Base-by-base conservation (phyloP, 2,888 invertebrate genomes). In the Himalopsyche anomala region DNA sequence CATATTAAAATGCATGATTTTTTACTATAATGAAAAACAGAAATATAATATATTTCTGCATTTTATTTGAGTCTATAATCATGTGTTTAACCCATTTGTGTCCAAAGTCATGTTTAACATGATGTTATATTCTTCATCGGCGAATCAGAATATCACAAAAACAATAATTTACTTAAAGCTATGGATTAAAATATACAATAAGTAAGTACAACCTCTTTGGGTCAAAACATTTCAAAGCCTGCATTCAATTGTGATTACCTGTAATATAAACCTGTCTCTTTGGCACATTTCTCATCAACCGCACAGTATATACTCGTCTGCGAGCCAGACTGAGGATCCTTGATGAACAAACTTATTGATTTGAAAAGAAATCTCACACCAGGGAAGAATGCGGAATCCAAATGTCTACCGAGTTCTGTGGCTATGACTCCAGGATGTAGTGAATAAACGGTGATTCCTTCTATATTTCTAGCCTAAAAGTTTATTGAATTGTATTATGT, bases 251-350 rank as follows among this genome's bases (percentile, higher is more conserved):
- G 45, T 9, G 9, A 45, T 11, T 90, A 94, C 94, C 92, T 93
- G 90, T 94, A 94, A 90, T 94, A 94, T 12, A 94, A 90, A 11
- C 95, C 95, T 80, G 94, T 94, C 90, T 95, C 94, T 38, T 92
- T 91, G 0, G 92, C 94, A 89, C 94, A 94, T 89, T 95, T 94
- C 88, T 95, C 95, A 88, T 95, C 95, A 0, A 96, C 92, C 0
- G 96, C 94, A 89, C 96, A 96, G 90, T 96, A 94, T 85, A 97
- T 94, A 0, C 94, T 94, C 1, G 96, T 96, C 91, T 97, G 97
- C 0, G 97, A 96, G 3, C 97, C 97, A 88, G 94, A 93, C 88
- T 94, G 93, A 0, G 95, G 93, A 2, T 92, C 92, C 90, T 95
- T 95, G 87, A 94, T 91, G 89, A 95, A 94, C 0, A 91, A 91